A percentile compares a stretch with the other conserved stretches of the same genome.
Evolutionary conservation across 2,113 vertebrate species (phyloP).

Genomic region (Barnardius zonarius): DNA sequence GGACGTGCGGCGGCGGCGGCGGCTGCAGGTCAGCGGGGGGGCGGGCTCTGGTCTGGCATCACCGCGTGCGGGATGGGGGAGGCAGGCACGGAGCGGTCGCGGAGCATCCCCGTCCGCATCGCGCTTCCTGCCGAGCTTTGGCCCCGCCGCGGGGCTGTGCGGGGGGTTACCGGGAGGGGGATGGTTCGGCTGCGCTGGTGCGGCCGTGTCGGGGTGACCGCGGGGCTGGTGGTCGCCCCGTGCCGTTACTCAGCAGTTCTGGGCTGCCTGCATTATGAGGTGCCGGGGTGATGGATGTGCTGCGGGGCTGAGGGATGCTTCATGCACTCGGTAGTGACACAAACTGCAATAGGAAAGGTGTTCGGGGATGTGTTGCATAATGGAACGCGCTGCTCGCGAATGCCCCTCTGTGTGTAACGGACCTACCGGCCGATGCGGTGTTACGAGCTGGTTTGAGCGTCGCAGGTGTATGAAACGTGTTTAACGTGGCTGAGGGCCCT

Average conservation of each 20-base stretch:
- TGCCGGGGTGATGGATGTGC: background rate
- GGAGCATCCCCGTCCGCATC: background rate
- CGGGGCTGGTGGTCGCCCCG: background rate
- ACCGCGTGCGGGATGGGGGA: too few species aligned
- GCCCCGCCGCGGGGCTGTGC: background rate
- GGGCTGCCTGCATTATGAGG: background rate
- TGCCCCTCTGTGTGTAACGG: background rate
- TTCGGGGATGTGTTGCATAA: background rate
- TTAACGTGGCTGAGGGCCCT: background rate
- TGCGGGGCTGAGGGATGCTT: background rate
- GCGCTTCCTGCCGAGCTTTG: background rate
- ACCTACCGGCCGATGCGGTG: background rate
- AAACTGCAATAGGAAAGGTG: background rate
- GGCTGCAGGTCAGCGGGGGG: background rate
- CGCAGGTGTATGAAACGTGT: background rate
- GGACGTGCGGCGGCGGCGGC: background rate
- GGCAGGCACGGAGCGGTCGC: background rate
- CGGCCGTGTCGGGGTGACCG: too few species aligned
- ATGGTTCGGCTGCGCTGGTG: background rate
- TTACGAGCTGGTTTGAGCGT: background rate
- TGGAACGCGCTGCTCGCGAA: background rate
- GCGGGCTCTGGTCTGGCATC: background rate
- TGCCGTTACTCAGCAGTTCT: background rate
- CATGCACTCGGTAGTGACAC: accelerated
- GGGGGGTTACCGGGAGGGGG: background rate